Evolutionary conservation across 2,888 invertebrate genomes (phyloP), one percentile per base, ranked within the genome.

Genomic region (Cheiracanthium punctorium): DNA sequence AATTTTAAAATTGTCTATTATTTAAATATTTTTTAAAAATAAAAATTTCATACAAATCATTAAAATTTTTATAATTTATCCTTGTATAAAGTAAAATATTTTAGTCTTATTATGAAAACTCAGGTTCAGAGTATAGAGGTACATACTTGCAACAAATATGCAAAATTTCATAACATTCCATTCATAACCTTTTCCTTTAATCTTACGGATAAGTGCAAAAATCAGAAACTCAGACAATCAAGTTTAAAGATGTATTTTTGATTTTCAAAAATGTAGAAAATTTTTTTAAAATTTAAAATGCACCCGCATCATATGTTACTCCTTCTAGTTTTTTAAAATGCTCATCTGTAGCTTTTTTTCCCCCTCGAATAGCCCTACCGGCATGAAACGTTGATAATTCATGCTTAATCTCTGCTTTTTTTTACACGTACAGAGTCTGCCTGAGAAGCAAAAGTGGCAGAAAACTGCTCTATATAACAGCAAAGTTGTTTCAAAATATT

Each of bases 111-210:
- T 52, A 52, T 52, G 8, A 52, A 52, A 52, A 52, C 52, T 10
- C 8, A 52, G 52, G 52, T 52, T 52, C 52, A 52, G 52, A 52
- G 52, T 8, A 52, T 52, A 20, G 14, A 52, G 52, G 14, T 52
- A 5, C 52, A 52, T 20, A 5, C 14, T 5, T 17, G 14, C 52
- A 52, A 10, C 20, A 52, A 8, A 52, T 52, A 17, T 52, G 52
- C 14, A 52, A 52, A 52, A 52, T 52, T 52, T 52, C 52, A 52
- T 52, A 52, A 52, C 52, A 17, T 52, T 52, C 20, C 52, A 52
- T 52, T 52, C 52, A 52, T 52, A 52, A 52, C 52, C 14, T 52
- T 52, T 10, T 10, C n/a, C n/a, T n/a, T 10, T 10, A 52, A 52
- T 10, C 5, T 20, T 52, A 20, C 14, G 52, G 52, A 17, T 10